Conservation (phyloP, 2,113 vertebrate genomes). For the Candoia aspera region DNA sequence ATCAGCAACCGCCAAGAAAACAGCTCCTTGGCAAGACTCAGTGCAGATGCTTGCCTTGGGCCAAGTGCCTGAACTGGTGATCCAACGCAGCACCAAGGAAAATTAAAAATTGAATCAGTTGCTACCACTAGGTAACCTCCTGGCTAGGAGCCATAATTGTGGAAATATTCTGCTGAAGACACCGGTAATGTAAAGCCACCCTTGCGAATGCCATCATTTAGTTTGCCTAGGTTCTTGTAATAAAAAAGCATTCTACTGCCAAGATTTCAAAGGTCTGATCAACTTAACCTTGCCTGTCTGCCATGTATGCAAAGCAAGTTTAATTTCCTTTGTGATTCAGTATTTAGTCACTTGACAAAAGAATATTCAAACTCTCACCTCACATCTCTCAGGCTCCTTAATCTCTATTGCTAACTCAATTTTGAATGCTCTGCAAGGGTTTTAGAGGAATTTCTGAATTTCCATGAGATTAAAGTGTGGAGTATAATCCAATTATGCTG, state of each 20-base stretch:
- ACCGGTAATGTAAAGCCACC: background rate
- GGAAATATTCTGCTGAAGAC: background rate
- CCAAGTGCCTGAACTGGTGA: background rate
- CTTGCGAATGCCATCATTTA: background rate
- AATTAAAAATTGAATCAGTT: background rate
- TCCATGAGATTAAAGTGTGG: background rate
- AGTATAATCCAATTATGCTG: background rate
- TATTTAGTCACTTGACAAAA: background rate
- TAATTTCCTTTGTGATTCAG: conserved; percentile 20
- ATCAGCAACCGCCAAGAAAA: background rate
- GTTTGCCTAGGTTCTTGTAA: background rate
- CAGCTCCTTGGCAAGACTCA: background rate
- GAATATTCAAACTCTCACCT: background rate
- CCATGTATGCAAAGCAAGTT: conserved; percentile 37
- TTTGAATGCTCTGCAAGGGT: background rate
- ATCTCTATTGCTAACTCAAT: background rate
- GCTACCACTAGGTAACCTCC: background rate
- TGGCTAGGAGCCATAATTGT: background rate
- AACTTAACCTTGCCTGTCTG: background rate
- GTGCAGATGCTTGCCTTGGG: too few relatives aligned
- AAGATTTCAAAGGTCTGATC: background rate
- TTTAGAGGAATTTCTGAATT: background rate
- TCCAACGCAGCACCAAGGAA: background rate
- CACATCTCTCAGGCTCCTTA: background rate
- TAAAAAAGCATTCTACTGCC: background rate